Percentiles rank a stretch among this genome's conserved stretches.
Evolutionary conservation across 2,113 vertebrate species (phyloP).

Genomic region (Xiphophorus hellerii): DNA sequence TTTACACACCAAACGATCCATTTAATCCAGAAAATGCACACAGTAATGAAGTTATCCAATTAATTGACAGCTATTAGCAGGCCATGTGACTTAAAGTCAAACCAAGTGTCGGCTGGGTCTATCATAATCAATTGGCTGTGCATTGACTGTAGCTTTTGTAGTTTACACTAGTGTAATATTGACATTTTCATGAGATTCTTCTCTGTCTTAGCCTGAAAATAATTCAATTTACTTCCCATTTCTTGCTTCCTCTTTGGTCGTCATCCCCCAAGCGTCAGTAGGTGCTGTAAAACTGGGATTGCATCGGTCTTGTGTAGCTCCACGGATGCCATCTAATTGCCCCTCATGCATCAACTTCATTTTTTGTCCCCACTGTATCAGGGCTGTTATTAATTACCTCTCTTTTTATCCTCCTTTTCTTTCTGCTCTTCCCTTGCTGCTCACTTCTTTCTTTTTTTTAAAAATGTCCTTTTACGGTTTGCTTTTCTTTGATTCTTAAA

Average conservation of each 20-base stretch:
- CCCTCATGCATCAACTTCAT: conserved; percentile 61
- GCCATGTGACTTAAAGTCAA: conserved; percentile 11
- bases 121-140: background rate
- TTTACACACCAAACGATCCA: background rate
- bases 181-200: background rate
- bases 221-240: conserved; percentile 30
- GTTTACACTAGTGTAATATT: background rate
- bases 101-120: background rate
- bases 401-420: conserved; percentile 15
- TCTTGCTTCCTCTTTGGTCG: conserved; percentile 27
- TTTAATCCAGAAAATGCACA: background rate
- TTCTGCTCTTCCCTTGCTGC: background rate
- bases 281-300: background rate
- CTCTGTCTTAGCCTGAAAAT: conserved; percentile 8
- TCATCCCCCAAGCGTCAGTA: conserved; percentile 33
- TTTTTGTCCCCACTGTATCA: conserved; percentile 34
- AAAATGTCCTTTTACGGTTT: background rate
- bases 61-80: background rate
- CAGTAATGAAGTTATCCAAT: conserved; percentile 1
- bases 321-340: conserved; percentile 44
- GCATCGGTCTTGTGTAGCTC: conserved; percentile 22
- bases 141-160: background rate
- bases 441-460: background rate
- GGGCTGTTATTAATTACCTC: conserved; percentile 40
- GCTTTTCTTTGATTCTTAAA: conserved; percentile 17